Evolutionary conservation across 2,113 vertebrate genomes (phyloP).

Genomic region (Vombatus ursinus): DNA sequence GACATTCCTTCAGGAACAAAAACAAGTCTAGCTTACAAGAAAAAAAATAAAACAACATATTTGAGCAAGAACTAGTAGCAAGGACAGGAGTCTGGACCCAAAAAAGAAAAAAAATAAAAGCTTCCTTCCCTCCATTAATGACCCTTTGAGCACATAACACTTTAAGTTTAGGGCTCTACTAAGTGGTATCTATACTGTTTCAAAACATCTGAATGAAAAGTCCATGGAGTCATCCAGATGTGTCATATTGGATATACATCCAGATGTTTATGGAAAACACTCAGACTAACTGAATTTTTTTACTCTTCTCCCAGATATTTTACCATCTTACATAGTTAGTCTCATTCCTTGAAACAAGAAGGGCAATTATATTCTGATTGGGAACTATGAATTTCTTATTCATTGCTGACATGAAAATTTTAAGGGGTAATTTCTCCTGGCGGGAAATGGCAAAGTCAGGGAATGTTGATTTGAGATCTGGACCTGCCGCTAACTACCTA

Average conservation of each 20-base stretch:
- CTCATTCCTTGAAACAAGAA: background rate
- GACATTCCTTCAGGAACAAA: background rate
- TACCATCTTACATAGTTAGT: background rate
- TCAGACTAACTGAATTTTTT: conserved; percentile 18
- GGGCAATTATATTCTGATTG: background rate
- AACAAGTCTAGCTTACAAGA: background rate
- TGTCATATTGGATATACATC: background rate
- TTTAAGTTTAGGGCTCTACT: background rate
- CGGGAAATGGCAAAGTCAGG: background rate
- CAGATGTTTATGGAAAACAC: background rate
- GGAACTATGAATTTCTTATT: background rate
- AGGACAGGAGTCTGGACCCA: background rate
- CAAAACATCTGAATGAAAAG: background rate
- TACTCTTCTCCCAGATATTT: background rate
- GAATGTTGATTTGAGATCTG: background rate
- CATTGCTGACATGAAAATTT: background rate
- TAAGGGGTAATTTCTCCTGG: background rate
- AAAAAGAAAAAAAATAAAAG: background rate
- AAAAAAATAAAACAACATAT: conserved; percentile 25
- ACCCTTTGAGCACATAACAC: background rate
- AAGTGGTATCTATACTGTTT: background rate
- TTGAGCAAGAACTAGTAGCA: background rate
- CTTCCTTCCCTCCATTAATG: background rate
- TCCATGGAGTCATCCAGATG: background rate
- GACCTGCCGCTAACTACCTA: background rate